phyloP scores from a whole-genome alignment of 53 echinoderm and acorn worm genomes.

The Echinarachnius parma region DNA sequence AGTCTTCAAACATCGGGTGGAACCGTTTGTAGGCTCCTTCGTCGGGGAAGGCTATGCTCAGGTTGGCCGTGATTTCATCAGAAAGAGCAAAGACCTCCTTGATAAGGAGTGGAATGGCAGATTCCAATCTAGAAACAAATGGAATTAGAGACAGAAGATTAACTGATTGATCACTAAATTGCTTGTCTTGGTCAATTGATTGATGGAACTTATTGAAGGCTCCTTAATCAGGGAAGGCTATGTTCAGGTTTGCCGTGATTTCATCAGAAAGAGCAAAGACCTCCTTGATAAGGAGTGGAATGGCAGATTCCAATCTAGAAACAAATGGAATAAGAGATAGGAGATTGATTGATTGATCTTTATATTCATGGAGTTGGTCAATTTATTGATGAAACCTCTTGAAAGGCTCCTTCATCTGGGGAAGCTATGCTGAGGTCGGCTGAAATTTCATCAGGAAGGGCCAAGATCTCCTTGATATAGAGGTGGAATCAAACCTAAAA shows the following conservation, averaged over 20 bases:
- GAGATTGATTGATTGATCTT: no score
- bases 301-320: slow-evolving; percentile 78
- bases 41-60: slow-evolving; percentile 86
- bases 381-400: slow-evolving; percentile 86
- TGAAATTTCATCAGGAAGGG: slow-evolving; percentile 63
- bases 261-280: slow-evolving; percentile 66
- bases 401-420: slow-evolving; percentile 91
- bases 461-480: slow-evolving; percentile 66
- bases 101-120: slow-evolving; percentile 75
- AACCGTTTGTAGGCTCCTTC: slow-evolving; percentile 94
- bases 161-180: no score
- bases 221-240: slow-evolving; percentile 95
- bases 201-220: slow-evolving; percentile 82
- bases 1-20: slow-evolving; percentile 69
- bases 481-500: slow-evolving; percentile 73
- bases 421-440: slow-evolving; percentile 72
- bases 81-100: slow-evolving; percentile 74
- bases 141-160: no score
- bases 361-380: no score
- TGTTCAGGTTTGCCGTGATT: slow-evolving; percentile 59
- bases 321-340: no score
- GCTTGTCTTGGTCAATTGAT: no score
- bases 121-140: slow-evolving; percentile 76
- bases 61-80: slow-evolving; percentile 59
- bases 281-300: slow-evolving; percentile 78